Conservation (phyloP, 2,888 invertebrate species). For the Ceriagrion tenellum region DNA sequence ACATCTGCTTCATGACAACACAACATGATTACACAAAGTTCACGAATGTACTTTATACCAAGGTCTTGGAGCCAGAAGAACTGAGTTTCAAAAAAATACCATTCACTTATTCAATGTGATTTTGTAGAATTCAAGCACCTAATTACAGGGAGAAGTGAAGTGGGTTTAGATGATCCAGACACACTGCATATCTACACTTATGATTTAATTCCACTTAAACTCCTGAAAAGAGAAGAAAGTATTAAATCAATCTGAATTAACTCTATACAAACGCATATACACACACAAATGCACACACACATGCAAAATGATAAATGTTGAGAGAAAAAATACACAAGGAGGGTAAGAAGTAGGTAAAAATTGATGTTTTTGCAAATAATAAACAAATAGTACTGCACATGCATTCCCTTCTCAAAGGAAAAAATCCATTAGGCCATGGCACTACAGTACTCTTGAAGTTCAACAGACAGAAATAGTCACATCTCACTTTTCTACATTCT, state of each 20-base stretch:
- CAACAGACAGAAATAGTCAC: too few species aligned
- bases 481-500: too few species aligned
- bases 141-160: slow-evolving; percentile 61
- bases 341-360: too few species aligned
- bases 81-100: slow-evolving; percentile 61
- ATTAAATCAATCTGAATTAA: background rate
- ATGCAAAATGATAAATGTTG: too few species aligned
- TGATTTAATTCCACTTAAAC: slow-evolving; percentile 62
- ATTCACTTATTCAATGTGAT: slow-evolving; percentile 58
- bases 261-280: background rate
- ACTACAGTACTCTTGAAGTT: too few species aligned
- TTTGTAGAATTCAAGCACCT: slow-evolving; percentile 55
- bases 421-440: too few species aligned
- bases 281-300: too few species aligned
- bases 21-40: slow-evolving; percentile 48
- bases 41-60: slow-evolving; percentile 43
- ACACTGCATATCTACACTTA: slow-evolving; percentile 63
- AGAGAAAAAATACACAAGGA: too few species aligned
- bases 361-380: too few species aligned
- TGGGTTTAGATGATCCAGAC: slow-evolving; percentile 60
- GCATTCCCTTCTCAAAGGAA: too few species aligned
- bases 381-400: too few species aligned
- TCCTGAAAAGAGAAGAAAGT: slow-evolving; percentile 55
- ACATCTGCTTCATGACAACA: slow-evolving; percentile 59
- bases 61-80: slow-evolving; percentile 44